Base-by-base conservation (phyloP, 2,113 vertebrate genomes). In the Montifringilla adamsi region DNA sequence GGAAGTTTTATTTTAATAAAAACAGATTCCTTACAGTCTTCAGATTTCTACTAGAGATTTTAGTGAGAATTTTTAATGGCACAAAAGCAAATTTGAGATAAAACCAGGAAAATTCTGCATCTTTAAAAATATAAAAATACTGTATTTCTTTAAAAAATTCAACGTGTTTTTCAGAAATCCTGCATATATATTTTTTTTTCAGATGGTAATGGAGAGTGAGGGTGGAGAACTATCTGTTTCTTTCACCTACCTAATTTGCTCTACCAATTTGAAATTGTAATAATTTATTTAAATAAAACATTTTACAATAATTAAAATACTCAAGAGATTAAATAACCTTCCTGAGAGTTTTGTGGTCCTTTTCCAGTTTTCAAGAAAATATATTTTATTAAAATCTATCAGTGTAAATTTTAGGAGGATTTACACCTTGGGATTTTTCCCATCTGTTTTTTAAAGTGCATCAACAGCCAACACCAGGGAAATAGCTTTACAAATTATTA, bases 401-500 rank as follows among this genome's bases (percentile, higher is more conserved):
- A 73, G 70, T 94, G 90, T 92, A 93, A 95, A 96, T 92, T 96
- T 87, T 93, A 95, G 64, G 60, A 89, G 86, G 91, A 97, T 97
- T 96, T 96, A 79, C 94, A 95, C 86, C 73, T 82, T 85, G 41
- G 74, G 93, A 95, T 96, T 96, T 95, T 94, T 74, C 69, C 91
- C 93, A 80, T 96, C 94, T 97, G 95, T 75, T 97, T 94, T 89
- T 94, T 77, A 64, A 97, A 96, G 66, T 73, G 46, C 67, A 94
- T 87, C 59, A 77, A 44, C 67, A 94, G 79, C 69, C 72, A 93
- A 43, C 91, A 83, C 77, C 67, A 78, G 92, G 78, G 93, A 95
- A 95, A 96, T 37, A 94, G 70, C 77, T 94, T 94, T 95, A 79
- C 73, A 95, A 96, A 93, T 95, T 95, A 95, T 96, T 96, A 73